Percentiles rank a stretch among this genome's conserved stretches.
Conservation (phyloP, 2,888 invertebrate genomes). For the Yponomeuta evonymella region DNA sequence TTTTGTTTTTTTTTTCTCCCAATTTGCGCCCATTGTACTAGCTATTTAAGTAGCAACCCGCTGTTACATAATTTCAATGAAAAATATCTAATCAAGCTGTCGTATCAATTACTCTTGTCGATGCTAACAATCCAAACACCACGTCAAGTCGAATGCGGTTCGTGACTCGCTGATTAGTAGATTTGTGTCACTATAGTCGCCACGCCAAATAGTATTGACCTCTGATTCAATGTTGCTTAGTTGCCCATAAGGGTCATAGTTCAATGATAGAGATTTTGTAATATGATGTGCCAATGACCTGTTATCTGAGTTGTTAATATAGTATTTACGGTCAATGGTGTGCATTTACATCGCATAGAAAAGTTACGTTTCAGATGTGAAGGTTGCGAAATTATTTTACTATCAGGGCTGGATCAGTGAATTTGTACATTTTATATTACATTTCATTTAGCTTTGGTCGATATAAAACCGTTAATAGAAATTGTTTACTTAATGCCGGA, state of each 20-base stretch:
- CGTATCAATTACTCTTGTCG: background rate
- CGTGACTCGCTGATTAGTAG: background rate
- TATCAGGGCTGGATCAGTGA: too few species aligned
- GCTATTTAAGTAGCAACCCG: background rate
- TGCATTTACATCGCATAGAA: background rate
- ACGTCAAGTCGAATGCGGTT: background rate
- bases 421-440: too few species aligned
- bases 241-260: background rate
- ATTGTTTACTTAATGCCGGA: too few species aligned
- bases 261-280: background rate
- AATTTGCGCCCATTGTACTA: too few species aligned
- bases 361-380: background rate
- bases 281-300: background rate
- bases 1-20: too few species aligned
- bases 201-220: background rate
- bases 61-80: background rate
- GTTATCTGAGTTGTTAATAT: background rate
- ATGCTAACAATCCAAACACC: background rate
- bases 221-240: background rate
- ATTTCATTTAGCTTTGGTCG: too few species aligned
- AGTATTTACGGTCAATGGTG: background rate
- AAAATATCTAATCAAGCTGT: background rate
- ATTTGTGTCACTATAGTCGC: background rate
- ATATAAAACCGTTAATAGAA: too few species aligned
- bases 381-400: too few species aligned